Evolutionary conservation across 2,797 vertebrate species (phyloP), one percentile per base, ranked within the genome.

Genomic region (Euphonia xanthogaster): DNA sequence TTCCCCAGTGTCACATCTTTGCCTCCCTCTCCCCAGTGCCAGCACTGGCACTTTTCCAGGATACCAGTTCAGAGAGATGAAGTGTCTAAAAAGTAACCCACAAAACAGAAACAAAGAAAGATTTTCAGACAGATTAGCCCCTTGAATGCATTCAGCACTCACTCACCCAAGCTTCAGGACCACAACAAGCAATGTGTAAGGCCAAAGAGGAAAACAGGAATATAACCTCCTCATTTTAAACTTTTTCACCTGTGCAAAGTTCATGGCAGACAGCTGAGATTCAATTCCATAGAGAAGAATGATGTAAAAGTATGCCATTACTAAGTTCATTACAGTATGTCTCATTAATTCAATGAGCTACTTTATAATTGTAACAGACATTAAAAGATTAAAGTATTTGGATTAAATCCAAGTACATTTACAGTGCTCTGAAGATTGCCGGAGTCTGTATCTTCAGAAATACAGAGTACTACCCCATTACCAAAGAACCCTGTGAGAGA

Each of bases 331-430:
- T 91, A 93, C 27, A 62, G 62, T 83, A 80, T 40, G 61, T 89
- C 90, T 93, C 75, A 92, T 86, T 91, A 96, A 89, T 77, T 96
- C 92, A 95, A 53, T 89, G 61, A 94, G 45, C 45, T 79, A 50
- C 44, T 74, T 93, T 80, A 74, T 87, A 92, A 96, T 58, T 89
- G 57, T 71, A 89, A 92, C 57, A 74, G 75, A 76, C 68, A 80
- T 74, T 58, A 95, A 67, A 85, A 89, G 74, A 96, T 66, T 82
- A 25, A 90, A 80, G 61, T 25, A 44, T 65, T 77, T 97, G 89
- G 91, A 95, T 55, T 72, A 75, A 80, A 61, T 72, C 78, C 79
- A 95, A 80, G 25, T 23, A 79, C 54, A 66, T 83, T 86, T 91
- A 80, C 45, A 91, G 33, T 17, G 28, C 33, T 73, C 65, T 91